Conservation (phyloP, 2,113 vertebrate species). For the Engraulis encrasicolus region DNA sequence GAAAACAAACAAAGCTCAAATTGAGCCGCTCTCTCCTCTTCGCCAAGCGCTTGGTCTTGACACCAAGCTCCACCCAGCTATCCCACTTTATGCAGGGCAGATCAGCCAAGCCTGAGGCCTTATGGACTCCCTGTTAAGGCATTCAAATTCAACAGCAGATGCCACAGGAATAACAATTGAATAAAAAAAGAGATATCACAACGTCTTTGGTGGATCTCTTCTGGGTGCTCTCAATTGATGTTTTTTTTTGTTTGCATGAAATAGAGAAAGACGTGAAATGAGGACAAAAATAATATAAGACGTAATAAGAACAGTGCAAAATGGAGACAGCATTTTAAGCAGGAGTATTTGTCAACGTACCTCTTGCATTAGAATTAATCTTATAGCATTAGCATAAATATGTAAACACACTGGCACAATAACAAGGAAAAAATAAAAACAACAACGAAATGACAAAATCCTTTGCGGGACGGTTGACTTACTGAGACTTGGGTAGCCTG, state of each 20-base stretch:
- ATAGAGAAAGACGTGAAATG: no score
- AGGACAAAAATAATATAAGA: no score
- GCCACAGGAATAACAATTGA: slow-evolving; percentile 19
- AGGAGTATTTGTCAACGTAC: no score
- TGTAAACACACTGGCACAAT: no score
- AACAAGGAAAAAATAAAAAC: no score
- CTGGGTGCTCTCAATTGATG: no score
- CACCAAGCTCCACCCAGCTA: background rate
- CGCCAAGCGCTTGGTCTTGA: background rate
- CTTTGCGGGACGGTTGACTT: slow-evolving; percentile 58
- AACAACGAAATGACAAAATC: background rate
- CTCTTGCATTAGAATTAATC: no score
- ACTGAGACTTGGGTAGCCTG: slow-evolving; percentile 80
- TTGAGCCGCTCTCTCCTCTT: background rate
- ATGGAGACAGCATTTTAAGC: no score
- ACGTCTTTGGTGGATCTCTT: slow-evolving; percentile 27
- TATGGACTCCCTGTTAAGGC: slow-evolving; percentile 23
- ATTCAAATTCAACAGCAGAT: slow-evolving; percentile 15
- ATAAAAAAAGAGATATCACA: background rate
- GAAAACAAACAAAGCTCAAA: slow-evolving; percentile 10
- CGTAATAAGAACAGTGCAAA: no score
- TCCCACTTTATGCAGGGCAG: slow-evolving; percentile 14
- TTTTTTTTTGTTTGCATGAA: no score
- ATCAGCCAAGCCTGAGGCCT: slow-evolving; percentile 33
- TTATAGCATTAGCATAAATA: no score